Evolutionary conservation across 2,113 vertebrate genomes (phyloP).

Genomic region (Mormoops blainvillei): DNA sequence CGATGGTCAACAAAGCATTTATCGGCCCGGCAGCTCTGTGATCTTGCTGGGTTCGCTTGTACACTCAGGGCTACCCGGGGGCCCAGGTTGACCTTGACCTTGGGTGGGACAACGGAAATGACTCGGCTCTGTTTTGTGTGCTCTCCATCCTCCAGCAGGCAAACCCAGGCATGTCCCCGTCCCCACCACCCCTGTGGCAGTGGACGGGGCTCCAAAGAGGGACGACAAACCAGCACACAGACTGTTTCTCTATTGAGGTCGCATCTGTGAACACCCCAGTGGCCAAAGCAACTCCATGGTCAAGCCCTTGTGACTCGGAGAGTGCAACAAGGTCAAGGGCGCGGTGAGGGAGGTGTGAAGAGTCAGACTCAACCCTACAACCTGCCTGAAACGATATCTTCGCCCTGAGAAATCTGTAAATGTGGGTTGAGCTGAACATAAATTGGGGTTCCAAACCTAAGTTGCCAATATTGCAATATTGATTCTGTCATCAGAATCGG

Average conservation of each 20-base stretch:
- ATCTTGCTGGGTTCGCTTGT: too few species aligned
- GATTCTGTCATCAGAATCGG: neutral
- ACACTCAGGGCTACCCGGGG: neutral
- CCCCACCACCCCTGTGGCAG: neutral
- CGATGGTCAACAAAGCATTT: neutral
- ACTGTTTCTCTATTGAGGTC: accelerated
- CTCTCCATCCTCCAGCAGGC: neutral
- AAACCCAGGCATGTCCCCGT: neutral
- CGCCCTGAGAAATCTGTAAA: neutral
- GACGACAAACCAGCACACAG: neutral
- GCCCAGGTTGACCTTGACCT: neutral
- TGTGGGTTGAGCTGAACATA: neutral
- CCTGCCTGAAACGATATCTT: neutral
- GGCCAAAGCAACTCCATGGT: neutral
- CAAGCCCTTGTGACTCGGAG: neutral
- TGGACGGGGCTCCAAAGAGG: neutral
- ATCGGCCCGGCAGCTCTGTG: neutral
- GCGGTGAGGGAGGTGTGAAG: neutral
- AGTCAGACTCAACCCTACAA: neutral
- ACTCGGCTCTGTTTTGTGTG: neutral
- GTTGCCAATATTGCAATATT: neutral
- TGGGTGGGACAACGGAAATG: neutral
- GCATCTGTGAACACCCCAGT: neutral
- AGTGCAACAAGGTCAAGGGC: neutral
- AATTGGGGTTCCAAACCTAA: neutral